Evolutionary conservation across 1,140 invertebrate genomes (phyloP), one percentile per base, ranked within the genome.

Genomic region (Megalonaias nervosa): DNA sequence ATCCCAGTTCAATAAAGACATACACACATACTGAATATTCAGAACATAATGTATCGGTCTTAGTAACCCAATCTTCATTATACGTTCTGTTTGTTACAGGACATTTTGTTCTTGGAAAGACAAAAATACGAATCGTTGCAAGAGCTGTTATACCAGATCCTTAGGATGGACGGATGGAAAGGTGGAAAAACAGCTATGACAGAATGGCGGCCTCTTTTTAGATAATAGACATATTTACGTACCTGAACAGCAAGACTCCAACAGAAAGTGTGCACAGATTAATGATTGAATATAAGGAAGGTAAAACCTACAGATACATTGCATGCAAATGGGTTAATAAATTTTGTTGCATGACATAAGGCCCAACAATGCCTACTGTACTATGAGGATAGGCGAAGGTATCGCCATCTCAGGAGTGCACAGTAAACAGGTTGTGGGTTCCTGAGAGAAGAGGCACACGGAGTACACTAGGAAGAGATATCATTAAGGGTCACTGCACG

Each of bases 261-360:
- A 67, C 31, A 71, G 17, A 71, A 60, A 58, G 68, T 17, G 17
- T 69, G 9, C 31, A 69, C 38, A 55, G 59, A 12, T 5, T 70
- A 2, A 1, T 76, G 13, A 76, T 65, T 69, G 70, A 73, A n/a
- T 81, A 81, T 59, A 81, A 81, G 56, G 68, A 31, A 16, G 74
- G 74, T n/a, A 76, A 81, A 55, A 74, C 69, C 16, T 77, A 73
- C 59, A 23, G 74, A 12, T 76, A 81, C 59, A 77, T 77, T 74
- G 66, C 48, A 2, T 55, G 69, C 48, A 61, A 64, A 58, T 81
- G 74, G 62, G 59, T 81, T 11, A 61, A 73, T 56, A 60, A 71
- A 48, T 76, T 17, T 77, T 68, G 64, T 16, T 64, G 14, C 69
- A 77, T 67, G 56, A 69, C 5, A 68, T 81, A 23, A 21, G 70